These are phyloP conservation scores for Halocynthia aurantium DNA, from an alignment of 23 tunicate species.

Conservation along the genomic window DNA sequence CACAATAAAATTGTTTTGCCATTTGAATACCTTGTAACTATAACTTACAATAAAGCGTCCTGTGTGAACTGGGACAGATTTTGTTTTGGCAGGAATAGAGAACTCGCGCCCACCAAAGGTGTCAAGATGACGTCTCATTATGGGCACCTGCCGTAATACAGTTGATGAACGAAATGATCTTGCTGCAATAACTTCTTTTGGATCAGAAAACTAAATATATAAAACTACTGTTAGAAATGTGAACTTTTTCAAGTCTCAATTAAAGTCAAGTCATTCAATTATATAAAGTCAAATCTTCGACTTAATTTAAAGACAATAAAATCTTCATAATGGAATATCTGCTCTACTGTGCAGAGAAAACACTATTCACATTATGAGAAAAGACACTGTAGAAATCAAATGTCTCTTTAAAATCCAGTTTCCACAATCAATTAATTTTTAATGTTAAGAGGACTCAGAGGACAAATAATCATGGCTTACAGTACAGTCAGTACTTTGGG, in stretches of 20 bases:
- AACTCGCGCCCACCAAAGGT: conserved; percentile 82
- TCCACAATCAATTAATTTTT: too few relatives aligned
- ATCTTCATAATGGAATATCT: not conserved
- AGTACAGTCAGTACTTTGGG: too few relatives aligned
- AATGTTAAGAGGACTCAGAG: too few relatives aligned
- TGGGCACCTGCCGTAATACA: conserved; percentile 77
- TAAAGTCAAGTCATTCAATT: too few relatives aligned
- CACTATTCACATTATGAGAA: not conserved
- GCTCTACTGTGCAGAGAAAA: not conserved
- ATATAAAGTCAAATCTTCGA: not conserved
- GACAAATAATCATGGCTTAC: too few relatives aligned
- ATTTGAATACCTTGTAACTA: not conserved
- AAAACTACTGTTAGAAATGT: too few relatives aligned
- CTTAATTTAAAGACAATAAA: not conserved
- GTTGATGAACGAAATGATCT: conserved; percentile 65
- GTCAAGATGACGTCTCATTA: conserved; percentile 87
- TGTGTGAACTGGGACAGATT: conserved; percentile 88
- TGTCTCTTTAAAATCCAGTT: too few relatives aligned
- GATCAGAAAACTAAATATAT: conserved; percentile 10
- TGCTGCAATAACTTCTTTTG: conserved; percentile 1
- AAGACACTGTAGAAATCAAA: too few relatives aligned
- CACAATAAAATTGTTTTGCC: too few relatives aligned
- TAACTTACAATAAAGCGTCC: conserved; percentile 76
- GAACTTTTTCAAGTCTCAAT: too few relatives aligned
- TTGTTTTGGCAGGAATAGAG: conserved; percentile 82